A percentile compares a stretch with the other conserved stretches of the same genome.
Conservation (phyloP, 2,113 vertebrate genomes). For the Cebus imitator region DNA sequence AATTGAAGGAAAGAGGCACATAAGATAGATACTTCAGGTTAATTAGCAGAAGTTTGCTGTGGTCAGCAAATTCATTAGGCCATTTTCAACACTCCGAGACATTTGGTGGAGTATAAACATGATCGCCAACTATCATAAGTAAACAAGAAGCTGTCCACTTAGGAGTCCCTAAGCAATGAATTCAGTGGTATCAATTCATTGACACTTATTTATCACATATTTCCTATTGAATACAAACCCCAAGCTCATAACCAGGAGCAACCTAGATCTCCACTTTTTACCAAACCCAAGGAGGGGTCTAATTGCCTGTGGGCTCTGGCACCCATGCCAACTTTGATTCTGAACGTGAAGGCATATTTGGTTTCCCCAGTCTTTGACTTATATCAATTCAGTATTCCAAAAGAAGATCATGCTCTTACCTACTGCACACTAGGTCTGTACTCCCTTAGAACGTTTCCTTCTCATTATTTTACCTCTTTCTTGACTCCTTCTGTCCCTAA, state of each 20-base stretch:
- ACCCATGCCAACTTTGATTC: neutral
- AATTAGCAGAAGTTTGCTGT: neutral
- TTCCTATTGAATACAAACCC: neutral
- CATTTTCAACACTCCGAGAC: neutral
- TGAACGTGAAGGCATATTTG: neutral
- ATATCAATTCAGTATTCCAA: neutral
- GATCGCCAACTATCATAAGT: neutral
- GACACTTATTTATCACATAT: neutral
- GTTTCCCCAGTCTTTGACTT: neutral
- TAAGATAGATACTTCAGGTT: neutral
- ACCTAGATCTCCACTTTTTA: neutral
- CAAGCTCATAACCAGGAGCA: neutral
- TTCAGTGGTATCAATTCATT: neutral
- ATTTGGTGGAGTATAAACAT: neutral
- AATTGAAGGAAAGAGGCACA: neutral
- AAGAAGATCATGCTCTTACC: neutral
- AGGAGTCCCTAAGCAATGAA: neutral
- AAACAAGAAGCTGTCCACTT: neutral
- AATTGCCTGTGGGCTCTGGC: neutral
- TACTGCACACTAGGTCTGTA: neutral
- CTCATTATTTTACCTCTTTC: neutral
- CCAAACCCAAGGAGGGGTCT: neutral
- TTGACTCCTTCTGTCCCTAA: neutral
- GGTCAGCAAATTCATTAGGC: neutral
- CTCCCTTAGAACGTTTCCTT: neutral